phyloP scores from a whole-genome alignment of 2,888 invertebrate species.

The Eretmocerus hayati region DNA sequence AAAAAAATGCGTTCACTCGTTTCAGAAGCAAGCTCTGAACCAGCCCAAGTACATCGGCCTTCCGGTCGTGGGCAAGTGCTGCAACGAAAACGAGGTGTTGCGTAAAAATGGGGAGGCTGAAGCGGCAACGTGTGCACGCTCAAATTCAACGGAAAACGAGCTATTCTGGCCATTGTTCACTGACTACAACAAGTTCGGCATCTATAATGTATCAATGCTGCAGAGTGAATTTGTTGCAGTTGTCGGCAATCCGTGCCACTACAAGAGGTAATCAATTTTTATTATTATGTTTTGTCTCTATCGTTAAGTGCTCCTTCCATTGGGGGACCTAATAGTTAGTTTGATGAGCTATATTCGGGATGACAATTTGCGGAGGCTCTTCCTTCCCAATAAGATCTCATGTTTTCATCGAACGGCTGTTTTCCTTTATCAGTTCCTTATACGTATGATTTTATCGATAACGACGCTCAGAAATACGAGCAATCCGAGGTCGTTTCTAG shows the following conservation, averaged over 20 bases:
- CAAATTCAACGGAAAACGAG: slow-evolving; percentile 6
- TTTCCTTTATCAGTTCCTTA: not conserved
- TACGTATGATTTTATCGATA: not conserved
- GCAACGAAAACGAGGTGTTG: slow-evolving; percentile 30
- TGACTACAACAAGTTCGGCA: slow-evolving; percentile 50
- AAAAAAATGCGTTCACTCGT: slow-evolving; percentile 4
- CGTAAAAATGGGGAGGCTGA: slow-evolving; percentile 20
- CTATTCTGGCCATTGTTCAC: slow-evolving; percentile 52
- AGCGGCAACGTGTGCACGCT: slow-evolving; percentile 23
- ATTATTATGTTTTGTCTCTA: too few relatives aligned
- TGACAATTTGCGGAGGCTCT: too few relatives aligned
- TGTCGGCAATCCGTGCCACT: slow-evolving; percentile 53
- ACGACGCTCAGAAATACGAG: too few relatives aligned
- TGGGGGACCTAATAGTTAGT: too few relatives aligned
- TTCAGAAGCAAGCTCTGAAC: slow-evolving; percentile 31
- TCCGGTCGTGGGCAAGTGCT: slow-evolving; percentile 39
- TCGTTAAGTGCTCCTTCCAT: too few relatives aligned
- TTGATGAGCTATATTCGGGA: too few relatives aligned
- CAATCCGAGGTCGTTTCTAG: too few relatives aligned
- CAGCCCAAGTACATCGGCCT: slow-evolving; percentile 24
- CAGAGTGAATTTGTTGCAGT: slow-evolving; percentile 52
- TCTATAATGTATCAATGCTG: slow-evolving; percentile 43
- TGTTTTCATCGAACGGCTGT: not conserved
- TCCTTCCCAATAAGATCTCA: too few relatives aligned
- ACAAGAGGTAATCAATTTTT: slow-evolving; percentile 47